Evolutionary conservation across 2,113 vertebrate species (phyloP).

Genomic region (Nyctibius bracteatus): DNA sequence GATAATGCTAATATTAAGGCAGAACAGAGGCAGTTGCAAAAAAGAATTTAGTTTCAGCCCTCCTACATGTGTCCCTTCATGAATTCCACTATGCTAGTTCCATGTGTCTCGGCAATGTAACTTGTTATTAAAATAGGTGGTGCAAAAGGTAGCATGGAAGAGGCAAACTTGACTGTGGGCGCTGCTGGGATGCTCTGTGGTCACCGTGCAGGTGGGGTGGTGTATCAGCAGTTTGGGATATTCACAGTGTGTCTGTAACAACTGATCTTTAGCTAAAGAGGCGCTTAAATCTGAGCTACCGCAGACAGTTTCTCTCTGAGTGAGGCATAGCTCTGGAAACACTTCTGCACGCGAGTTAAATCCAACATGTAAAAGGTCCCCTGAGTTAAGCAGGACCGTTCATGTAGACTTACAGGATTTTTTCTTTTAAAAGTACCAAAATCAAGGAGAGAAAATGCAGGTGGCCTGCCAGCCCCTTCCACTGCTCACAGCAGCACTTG

Average conservation of each 20-base stretch:
- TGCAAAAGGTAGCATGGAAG: background rate
- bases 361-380: background rate
- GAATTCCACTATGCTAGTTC: background rate
- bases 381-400: background rate
- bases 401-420: background rate
- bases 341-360: background rate
- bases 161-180: background rate
- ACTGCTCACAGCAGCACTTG: accelerated
- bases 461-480: background rate
- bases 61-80: background rate
- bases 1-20: background rate
- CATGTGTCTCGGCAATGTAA: background rate
- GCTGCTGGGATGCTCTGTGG: background rate
- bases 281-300: background rate
- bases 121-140: background rate
- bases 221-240: background rate
- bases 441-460: accelerated
- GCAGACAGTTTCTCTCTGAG: background rate
- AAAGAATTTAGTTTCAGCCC: background rate
- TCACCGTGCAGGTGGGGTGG: background rate
- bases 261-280: background rate
- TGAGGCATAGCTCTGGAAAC: background rate
- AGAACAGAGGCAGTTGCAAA: background rate
- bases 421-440: background rate
- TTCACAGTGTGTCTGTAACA: accelerated